phyloP scores from a whole-genome alignment of 2,888 invertebrate species.

The Sphaerophoria taeniata region DNA sequence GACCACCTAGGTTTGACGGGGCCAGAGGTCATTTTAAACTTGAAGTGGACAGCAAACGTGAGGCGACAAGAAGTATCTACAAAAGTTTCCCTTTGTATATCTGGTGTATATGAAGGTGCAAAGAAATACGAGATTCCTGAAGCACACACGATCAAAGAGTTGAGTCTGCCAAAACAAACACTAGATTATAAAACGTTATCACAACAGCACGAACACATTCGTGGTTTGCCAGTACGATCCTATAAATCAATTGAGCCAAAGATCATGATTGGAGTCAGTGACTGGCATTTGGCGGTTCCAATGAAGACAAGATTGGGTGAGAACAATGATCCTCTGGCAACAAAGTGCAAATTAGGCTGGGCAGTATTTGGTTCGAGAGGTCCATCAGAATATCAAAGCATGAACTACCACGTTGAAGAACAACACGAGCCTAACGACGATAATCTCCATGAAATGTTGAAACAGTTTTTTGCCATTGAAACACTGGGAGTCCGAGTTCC shows the following conservation, averaged over 20 bases:
- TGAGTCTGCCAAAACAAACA: constrained; percentile 7
- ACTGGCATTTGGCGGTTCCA: constrained; percentile 15
- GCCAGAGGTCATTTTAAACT: constrained; percentile 2
- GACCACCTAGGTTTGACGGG: constrained; percentile 14
- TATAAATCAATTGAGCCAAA: constrained; percentile 8
- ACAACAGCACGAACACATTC: neutral
- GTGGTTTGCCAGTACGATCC: constrained; percentile 3
- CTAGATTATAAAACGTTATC: constrained; percentile 1
- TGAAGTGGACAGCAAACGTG: constrained; percentile 18
- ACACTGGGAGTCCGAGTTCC: constrained; percentile 4
- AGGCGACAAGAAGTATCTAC: neutral
- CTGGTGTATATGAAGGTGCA: constrained; percentile 7
- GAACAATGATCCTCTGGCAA: constrained; percentile 5
- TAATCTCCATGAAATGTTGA: constrained; percentile 2
- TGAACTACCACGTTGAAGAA: constrained; percentile 10
- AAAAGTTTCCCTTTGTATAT: constrained; percentile 3
- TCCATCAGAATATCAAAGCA: constrained; percentile 1
- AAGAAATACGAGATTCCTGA: constrained; percentile 13
- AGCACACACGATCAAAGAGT: constrained; percentile 6
- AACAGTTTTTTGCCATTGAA: constrained; percentile 11
- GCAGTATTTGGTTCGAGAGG: constrained; percentile 6
- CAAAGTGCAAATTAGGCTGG: constrained; percentile 8
- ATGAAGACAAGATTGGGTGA: constrained; percentile 5
- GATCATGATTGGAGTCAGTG: constrained; percentile 9
- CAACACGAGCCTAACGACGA: constrained; percentile 11